These are phyloP conservation scores for Eptesicus fuscus DNA, from an alignment of 2,113 vertebrate genomes.

Conservation along the genomic window DNA sequence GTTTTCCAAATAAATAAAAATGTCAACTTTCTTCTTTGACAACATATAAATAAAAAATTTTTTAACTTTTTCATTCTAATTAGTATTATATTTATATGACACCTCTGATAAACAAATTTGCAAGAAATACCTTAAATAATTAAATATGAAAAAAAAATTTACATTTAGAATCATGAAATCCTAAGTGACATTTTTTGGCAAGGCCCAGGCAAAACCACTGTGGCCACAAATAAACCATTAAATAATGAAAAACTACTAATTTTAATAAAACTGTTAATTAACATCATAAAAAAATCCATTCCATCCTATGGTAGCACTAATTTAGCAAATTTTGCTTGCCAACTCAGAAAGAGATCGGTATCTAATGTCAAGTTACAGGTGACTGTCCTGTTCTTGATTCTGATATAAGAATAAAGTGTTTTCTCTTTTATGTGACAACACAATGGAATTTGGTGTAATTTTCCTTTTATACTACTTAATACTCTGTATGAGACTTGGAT, in stretches of 20 bases:
- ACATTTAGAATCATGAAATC: not conserved
- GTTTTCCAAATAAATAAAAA: slow-evolving; percentile 23
- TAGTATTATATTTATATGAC: not conserved
- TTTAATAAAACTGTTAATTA: not conserved
- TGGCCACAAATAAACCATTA: not conserved
- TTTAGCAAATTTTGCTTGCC: not conserved
- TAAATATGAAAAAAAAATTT: slow-evolving; percentile 15
- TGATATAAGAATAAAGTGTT: not conserved
- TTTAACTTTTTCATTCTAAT: not conserved
- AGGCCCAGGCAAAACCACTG: not conserved
- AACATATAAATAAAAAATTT: not conserved
- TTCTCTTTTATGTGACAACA: not conserved
- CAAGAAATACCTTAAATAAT: not conserved
- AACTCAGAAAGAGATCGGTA: not conserved
- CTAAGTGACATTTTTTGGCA: not conserved
- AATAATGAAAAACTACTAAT: not conserved
- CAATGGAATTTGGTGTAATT: not conserved
- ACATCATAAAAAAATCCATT: slow-evolving; percentile 6
- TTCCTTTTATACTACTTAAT: not conserved
- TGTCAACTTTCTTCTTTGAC: not conserved
- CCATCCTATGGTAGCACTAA: not conserved
- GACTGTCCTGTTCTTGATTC: not conserved
- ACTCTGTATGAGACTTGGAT: not conserved
- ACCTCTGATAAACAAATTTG: not conserved
- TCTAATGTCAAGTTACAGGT: not conserved